A percentile compares a stretch with the other conserved stretches of the same genome.
phyloP scores from a whole-genome alignment of 2,113 vertebrate genomes.

The Oxygymnocypris stewartii region DNA sequence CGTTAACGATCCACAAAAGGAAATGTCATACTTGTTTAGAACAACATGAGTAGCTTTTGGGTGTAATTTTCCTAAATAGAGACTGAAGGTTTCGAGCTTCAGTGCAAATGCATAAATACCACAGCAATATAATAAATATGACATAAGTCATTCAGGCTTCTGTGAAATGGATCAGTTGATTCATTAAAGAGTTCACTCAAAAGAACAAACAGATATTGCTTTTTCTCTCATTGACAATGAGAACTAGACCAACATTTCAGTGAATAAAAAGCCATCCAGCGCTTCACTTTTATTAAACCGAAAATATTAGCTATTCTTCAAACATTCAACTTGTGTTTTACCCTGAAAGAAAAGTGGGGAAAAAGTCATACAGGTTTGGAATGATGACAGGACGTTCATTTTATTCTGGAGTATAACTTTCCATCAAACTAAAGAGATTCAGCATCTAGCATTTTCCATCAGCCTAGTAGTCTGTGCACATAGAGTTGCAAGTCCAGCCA shows the following conservation, averaged over 20 bases:
- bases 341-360: neutral
- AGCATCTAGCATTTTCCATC: constrained; percentile 46
- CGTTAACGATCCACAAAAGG: neutral
- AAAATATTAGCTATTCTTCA: neutral
- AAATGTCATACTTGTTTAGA: no score
- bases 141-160: neutral
- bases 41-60: no score
- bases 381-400: neutral
- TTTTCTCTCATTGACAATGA: neutral
- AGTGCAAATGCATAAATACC: no score
- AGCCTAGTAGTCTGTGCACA: neutral
- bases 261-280: neutral
- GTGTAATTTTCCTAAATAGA: no score
- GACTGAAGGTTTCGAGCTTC: no score
- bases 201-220: neutral
- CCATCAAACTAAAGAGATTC: constrained; percentile 39
- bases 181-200: neutral
- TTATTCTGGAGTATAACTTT: neutral
- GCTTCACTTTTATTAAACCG: neutral
- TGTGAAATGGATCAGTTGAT: neutral
- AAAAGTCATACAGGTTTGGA: neutral
- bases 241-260: neutral
- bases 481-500: constrained; percentile 39
- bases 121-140: no score
- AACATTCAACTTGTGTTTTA: neutral